Base-by-base conservation (phyloP, 2,113 vertebrate species). In the Oceanites oceanicus region DNA sequence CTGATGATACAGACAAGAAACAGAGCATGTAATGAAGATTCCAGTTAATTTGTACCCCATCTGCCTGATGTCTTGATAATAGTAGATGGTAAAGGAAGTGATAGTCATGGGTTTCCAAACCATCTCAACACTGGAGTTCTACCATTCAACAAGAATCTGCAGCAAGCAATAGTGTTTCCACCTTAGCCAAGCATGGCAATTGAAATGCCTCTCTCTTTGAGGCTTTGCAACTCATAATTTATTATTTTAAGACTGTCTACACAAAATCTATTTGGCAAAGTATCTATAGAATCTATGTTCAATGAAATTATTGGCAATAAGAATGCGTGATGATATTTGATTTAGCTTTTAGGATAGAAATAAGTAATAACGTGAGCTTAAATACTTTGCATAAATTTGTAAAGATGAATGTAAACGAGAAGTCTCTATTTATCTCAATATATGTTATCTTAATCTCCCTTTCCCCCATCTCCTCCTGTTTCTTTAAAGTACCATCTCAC, bases 1-100 rank as follows among this genome's bases (percentile, higher is more conserved):
- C 27, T 83, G 81, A 78, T 80, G 66, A 53, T 47, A 25, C 30
- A 83, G 90, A 88, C 18, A 95, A 84, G 61, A 73, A 78, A 14
- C 45, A 92, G 40, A 92, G 50, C 65, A 88, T n/a, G 30, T 80
- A 86, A 74, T 77, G 68, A 93, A 93, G 59, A 95, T 81, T 93
- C 16, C 47, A 61, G 49, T 86, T 86, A 89, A 90, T 92, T 92
- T 92, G 34, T 56, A 78, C 23, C 47, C 40, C 30, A 55, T 80
- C 56, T 86, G 38, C 44, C 67, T 20, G 6, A 53, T 72, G 47
- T 38, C 65, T 92, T 78, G 36, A 66, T 91, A 76, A 66, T 7
- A 90, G 50, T 74, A 90, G 18, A 66, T 40, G 13, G 29, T 59
- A 50, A 79, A 79, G 34, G 59, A 92, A 53, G 10, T 66, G 34